A percentile compares a stretch with the other conserved stretches of the same genome.
Evolutionary conservation across 2,113 vertebrate species (phyloP).

Genomic region (Paratilapia polleni): DNA sequence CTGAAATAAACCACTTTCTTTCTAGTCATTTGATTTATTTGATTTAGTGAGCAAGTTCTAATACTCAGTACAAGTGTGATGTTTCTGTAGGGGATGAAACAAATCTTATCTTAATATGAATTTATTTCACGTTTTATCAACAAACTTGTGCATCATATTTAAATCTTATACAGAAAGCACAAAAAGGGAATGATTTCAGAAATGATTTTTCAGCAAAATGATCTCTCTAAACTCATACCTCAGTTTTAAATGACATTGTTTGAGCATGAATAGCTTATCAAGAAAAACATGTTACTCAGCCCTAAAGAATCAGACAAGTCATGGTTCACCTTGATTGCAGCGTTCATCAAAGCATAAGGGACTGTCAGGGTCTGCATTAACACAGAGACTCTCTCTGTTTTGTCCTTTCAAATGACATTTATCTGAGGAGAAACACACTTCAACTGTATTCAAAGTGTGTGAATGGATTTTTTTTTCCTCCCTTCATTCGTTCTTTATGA

Average conservation of each 20-base stretch:
- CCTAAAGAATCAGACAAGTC: constrained; percentile 44
- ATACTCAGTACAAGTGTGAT: neutral
- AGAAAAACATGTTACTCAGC: constrained; percentile 31
- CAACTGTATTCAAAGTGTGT: constrained; percentile 61
- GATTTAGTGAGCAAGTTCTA: constrained; percentile 59
- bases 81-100: neutral
- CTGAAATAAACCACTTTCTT: constrained; percentile 47
- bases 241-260: constrained; percentile 1
- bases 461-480: constrained; percentile 62
- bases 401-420: constrained; percentile 63
- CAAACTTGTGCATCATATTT: neutral
- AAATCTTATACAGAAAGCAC: neutral
- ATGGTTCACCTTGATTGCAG: constrained; percentile 56
- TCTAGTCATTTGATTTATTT: constrained; percentile 40
- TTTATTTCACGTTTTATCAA: neutral
- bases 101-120: constrained; percentile 1
- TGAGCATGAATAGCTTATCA: neutral
- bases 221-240: neutral
- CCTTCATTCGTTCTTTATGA: constrained; percentile 62
- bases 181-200: neutral
- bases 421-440: constrained; percentile 65
- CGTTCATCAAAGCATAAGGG: constrained; percentile 39
- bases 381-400: constrained; percentile 54
- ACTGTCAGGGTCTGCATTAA: constrained; percentile 64
- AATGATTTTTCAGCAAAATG: neutral